Evolutionary conservation across 1,140 invertebrate genomes (phyloP).

Genomic region (Drosophila nasuta): DNA sequence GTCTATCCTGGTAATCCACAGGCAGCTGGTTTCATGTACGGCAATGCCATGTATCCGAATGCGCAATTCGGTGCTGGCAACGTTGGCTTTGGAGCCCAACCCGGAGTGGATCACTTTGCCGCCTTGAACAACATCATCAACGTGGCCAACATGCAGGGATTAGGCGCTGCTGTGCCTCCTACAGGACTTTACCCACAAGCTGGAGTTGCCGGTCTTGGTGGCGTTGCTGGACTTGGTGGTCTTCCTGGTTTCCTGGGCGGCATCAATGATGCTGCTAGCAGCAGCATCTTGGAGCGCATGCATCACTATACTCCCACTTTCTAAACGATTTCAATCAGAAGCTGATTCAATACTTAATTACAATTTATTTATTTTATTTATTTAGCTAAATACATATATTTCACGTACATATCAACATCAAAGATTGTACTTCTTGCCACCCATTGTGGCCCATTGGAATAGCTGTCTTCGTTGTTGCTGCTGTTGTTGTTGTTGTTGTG

Average conservation of each 20-base stretch:
- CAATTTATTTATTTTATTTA: constrained; percentile 73
- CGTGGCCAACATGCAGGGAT: constrained; percentile 61
- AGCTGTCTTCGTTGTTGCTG: constrained; percentile 29
- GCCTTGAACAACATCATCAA: constrained; percentile 56
- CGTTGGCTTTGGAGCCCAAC: constrained; percentile 47
- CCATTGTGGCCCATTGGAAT: constrained; percentile 46
- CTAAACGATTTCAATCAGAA: constrained; percentile 8
- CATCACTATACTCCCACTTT: constrained; percentile 55
- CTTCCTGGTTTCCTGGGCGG: constrained; percentile 21
- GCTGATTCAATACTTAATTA: background rate
- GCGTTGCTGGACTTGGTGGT: background rate
- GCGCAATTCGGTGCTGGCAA: constrained; percentile 36
- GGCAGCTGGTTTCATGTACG: constrained; percentile 28
- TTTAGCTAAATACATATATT: constrained; percentile 56
- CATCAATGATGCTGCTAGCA: constrained; percentile 16
- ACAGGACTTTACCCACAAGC: constrained; percentile 41
- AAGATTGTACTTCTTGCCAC: constrained; percentile 33
- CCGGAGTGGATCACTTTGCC: constrained; percentile 57
- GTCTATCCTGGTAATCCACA: constrained; percentile 39
- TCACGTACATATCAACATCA: constrained; percentile 33
- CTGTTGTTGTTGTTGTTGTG: constrained; percentile 5
- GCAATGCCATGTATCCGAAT: constrained; percentile 45
- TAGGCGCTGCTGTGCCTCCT: constrained; percentile 18
- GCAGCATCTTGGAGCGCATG: constrained; percentile 49
- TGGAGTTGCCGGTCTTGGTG: background rate